Percentiles rank a stretch among this genome's conserved stretches.
These are phyloP conservation scores for Lathamus discolor DNA, from an alignment of 2,113 vertebrate genomes.

Conservation along the genomic window DNA sequence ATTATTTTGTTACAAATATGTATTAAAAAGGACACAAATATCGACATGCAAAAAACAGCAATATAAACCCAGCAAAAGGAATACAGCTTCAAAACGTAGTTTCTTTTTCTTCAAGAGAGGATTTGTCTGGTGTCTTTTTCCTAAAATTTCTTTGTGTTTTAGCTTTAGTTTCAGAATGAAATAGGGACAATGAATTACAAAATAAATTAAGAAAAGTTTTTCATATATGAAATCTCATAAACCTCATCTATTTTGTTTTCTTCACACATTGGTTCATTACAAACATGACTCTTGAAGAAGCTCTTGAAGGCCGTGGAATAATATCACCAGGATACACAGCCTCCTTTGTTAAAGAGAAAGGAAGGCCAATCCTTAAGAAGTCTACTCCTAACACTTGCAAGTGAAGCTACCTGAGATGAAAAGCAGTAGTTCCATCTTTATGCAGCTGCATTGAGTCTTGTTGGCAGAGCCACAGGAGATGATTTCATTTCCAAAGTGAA, in stretches of 20 bases:
- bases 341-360: background rate
- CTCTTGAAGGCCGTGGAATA: background rate
- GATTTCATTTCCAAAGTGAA: background rate
- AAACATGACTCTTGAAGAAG: background rate
- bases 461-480: background rate
- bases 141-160: background rate
- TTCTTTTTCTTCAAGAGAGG: background rate
- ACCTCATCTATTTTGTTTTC: background rate
- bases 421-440: background rate
- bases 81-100: background rate
- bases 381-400: background rate
- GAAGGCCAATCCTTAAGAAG: background rate
- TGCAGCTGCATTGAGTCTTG: background rate
- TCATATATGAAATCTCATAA: background rate
- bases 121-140: background rate
- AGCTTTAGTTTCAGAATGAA: background rate
- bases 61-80: background rate
- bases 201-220: fast-evolving
- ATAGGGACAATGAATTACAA: background rate
- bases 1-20: background rate
- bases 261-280: background rate
- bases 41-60: background rate
- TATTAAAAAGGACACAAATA: background rate
- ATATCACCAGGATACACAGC: background rate
- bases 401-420: background rate